phyloP scores from a whole-genome alignment of 1,140 invertebrate species.

The Lucilia sericata region DNA sequence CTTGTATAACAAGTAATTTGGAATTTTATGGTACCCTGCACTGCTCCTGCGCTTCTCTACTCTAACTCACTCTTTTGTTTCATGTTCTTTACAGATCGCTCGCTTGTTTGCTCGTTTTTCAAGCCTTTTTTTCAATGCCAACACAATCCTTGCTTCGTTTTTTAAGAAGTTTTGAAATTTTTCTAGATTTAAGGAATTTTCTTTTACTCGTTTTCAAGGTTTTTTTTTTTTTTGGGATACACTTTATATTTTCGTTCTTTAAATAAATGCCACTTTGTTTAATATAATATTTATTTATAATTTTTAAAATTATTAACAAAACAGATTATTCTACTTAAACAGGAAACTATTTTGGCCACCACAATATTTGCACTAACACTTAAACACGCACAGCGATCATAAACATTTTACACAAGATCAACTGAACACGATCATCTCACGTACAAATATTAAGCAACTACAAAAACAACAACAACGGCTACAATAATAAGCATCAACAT shows the following conservation, averaged over 20 bases:
- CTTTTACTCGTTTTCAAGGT: neutral
- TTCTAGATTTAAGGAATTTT: neutral
- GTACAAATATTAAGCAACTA: neutral
- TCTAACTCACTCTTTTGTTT: neutral
- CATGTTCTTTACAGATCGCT: neutral
- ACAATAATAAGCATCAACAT: neutral
- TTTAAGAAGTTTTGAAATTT: neutral
- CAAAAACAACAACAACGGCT: too few species aligned
- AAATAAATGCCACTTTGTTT: neutral
- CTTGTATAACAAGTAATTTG: conserved; percentile 14
- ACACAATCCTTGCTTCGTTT: neutral
- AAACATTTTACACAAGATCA: neutral
- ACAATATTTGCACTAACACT: neutral
- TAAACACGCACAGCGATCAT: neutral
- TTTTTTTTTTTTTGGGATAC: neutral
- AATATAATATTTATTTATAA: too few species aligned
- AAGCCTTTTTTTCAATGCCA: conserved; percentile 1
- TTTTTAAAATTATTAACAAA: too few species aligned
- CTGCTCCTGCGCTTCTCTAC: too few species aligned
- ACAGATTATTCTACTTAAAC: neutral
- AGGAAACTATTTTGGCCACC: neutral
- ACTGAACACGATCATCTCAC: neutral
- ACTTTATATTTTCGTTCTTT: neutral
- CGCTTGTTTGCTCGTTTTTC: too few species aligned
- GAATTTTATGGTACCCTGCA: neutral